Base-by-base conservation (phyloP, 2,888 invertebrate genomes). In the Clunio marinus region DNA sequence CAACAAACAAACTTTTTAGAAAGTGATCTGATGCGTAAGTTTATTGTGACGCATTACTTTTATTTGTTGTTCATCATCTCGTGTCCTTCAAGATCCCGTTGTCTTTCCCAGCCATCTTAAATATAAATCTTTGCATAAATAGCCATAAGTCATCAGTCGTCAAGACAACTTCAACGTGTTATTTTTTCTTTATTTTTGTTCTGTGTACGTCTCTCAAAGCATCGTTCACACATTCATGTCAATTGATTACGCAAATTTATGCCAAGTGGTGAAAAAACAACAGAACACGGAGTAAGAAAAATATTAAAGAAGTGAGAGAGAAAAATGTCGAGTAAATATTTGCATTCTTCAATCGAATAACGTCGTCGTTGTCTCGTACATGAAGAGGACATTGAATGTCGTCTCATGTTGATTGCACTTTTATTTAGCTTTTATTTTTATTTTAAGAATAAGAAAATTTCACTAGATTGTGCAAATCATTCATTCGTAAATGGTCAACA, bases 171-270 rank as follows among this genome's bases (percentile, higher is more conserved):
- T n/a, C n/a, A n/a, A n/a, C n/a, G n/a, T n/a, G n/a, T n/a, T n/a
- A n/a, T n/a, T n/a, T n/a, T n/a, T n/a, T n/a, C n/a, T n/a, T n/a
- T n/a, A 2, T 10, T 41, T 15, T 41, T 15, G 41, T 2, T 10
- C 41, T 41, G 10, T 41, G 41, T 10, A 41, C 51, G 17, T 8
- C 10, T 17, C 51, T 51, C 32, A 32, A n/a, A n/a, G 15, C 32
- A 60, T 35, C 20, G 37, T 60, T 60, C 32, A 59, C 59, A 59
- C 32, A 7, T 41, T 15, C 22, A 46, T 63, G 63, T 46, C 46
- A 63, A 63, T 63, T 63, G 46, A 63, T 63, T 63, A 63, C 63
- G 46, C 63, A 63, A 63, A 63, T 63, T 45, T 57, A 27, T 51
- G 51, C 51, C 2, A 41, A 41, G 41, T 41, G 41, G 15, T n/a